These are phyloP conservation scores for Ranitomeya variabilis DNA, from an alignment of 2,113 vertebrate genomes.

Conservation along the genomic window DNA sequence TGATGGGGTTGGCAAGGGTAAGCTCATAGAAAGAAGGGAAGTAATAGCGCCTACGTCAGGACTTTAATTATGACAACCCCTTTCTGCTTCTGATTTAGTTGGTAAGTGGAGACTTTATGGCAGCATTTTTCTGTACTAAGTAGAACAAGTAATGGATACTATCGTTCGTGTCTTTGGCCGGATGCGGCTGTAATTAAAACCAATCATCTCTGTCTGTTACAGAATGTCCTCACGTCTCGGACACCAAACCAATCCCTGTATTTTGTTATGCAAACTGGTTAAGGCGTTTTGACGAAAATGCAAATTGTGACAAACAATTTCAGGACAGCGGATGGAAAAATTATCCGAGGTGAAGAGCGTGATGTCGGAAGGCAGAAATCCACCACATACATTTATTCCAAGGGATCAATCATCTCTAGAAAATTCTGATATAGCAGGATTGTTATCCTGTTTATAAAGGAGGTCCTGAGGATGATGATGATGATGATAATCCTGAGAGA, in stretches of 20 bases:
- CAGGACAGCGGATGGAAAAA: neutral
- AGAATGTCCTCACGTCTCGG: neutral
- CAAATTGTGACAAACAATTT: conserved; percentile 10
- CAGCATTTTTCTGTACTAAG: neutral
- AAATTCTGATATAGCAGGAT: neutral
- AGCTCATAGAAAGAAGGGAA: neutral
- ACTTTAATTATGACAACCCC: neutral
- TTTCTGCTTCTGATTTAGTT: neutral
- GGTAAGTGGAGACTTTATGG: neutral
- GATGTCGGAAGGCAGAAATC: neutral
- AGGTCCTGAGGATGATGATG: neutral
- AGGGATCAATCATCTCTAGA: neutral
- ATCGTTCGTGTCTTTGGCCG: neutral
- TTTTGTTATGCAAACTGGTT: conserved; percentile 27
- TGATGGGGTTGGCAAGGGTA: neutral
- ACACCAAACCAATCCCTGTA: neutral
- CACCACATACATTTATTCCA: neutral
- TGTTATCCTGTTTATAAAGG: neutral
- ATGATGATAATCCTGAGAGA: neutral
- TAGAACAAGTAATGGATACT: neutral
- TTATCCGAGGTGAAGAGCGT: neutral
- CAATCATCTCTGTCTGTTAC: conserved; percentile 20
- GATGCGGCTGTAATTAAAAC: neutral
- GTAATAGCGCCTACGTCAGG: too few species aligned
- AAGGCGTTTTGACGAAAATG: neutral